Percentiles rank a stretch among this genome's conserved stretches.
Evolutionary conservation across 2,113 vertebrate species (phyloP).

Genomic region (Datnioides undecimradiatus): DNA sequence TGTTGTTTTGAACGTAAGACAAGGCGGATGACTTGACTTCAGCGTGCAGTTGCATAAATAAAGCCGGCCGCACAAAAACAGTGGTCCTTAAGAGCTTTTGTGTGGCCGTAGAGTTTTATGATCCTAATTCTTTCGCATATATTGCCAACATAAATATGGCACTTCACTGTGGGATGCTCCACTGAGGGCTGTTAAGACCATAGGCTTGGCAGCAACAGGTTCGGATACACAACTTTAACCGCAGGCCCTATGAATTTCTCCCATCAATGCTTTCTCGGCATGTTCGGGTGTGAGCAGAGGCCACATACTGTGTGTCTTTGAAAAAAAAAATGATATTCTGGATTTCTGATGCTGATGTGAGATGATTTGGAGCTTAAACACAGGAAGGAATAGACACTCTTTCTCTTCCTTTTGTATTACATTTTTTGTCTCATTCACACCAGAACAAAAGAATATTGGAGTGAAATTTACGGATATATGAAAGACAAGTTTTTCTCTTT

Average conservation of each 20-base stretch:
- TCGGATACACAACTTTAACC: constrained; percentile 96
- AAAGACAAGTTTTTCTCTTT: not conserved
- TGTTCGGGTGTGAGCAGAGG: constrained; percentile 45
- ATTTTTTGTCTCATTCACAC: constrained; percentile 20
- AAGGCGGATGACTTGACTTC: constrained; percentile 85
- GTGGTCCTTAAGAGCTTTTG: constrained; percentile 90
- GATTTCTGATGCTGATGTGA: constrained; percentile 19
- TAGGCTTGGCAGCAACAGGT: constrained; percentile 89
- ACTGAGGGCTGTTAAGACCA: constrained; percentile 90
- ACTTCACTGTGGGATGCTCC: constrained; percentile 90
- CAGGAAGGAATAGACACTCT: not conserved
- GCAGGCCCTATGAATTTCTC: constrained; percentile 91
- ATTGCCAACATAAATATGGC: constrained; percentile 99
- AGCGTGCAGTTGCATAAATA: constrained; percentile 86
- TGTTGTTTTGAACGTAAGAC: constrained; percentile 84
- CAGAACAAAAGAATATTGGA: constrained; percentile 31
- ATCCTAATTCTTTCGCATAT: constrained; percentile 97
- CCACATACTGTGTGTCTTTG: constrained; percentile 37
- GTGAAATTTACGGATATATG: too few species aligned
- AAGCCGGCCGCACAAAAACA: constrained; percentile 85
- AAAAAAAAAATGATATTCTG: constrained; percentile 34
- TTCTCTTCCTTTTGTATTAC: constrained; percentile 20
- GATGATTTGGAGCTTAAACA: constrained; percentile 53
- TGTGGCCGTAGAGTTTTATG: constrained; percentile 97
- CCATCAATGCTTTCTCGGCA: constrained; percentile 87